Evolutionary conservation across 2,113 vertebrate genomes (phyloP).

Genomic region (Morone saxatilis): DNA sequence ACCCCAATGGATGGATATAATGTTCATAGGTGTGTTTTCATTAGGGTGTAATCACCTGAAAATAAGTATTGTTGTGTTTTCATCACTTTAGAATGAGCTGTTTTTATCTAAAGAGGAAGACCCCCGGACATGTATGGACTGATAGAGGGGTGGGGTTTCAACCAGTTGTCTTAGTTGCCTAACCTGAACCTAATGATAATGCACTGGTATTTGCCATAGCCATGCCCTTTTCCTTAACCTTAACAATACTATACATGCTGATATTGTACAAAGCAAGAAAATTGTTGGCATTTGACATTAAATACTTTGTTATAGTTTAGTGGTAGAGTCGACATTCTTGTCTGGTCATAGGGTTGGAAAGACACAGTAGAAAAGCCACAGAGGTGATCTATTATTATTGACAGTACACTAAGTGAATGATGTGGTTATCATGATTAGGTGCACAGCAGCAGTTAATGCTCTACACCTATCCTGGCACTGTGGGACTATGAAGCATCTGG

Average conservation of each 20-base stretch:
- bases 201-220: background rate
- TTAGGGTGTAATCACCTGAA: too few relatives aligned
- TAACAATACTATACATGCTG: background rate
- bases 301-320: background rate
- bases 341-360: background rate
- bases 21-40: too few relatives aligned
- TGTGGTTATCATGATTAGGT: constrained; percentile 22
- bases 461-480: background rate
- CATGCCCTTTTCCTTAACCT: background rate
- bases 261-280: background rate
- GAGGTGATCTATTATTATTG: constrained; percentile 27
- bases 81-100: too few relatives aligned
- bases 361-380: background rate
- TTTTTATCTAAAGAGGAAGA: too few relatives aligned
- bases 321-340: background rate
- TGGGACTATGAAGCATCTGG: constrained; percentile 19
- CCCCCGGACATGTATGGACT: too few relatives aligned
- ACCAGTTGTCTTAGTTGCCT: too few relatives aligned
- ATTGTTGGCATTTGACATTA: background rate
- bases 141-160: background rate
- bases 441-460: constrained; percentile 6
- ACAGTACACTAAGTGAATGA: constrained; percentile 15
- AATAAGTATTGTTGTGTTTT: too few relatives aligned
- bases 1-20: background rate
- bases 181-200: background rate